Evolutionary conservation across 2,113 vertebrate genomes (phyloP).

Genomic region (Etia nguti): DNA sequence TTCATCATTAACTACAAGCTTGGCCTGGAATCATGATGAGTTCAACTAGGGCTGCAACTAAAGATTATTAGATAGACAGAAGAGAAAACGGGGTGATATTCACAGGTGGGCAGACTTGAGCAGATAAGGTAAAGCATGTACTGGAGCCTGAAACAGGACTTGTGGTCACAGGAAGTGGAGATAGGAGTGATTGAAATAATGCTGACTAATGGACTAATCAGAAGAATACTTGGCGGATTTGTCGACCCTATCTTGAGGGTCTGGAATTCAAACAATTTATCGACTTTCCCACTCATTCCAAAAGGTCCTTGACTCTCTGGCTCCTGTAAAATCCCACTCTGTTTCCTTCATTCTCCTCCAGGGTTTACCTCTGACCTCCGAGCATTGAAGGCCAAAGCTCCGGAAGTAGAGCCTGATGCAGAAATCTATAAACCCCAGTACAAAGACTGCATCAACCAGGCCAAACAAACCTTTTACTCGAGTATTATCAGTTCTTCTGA

Average conservation of each 20-base stretch:
- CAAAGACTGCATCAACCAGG: neutral
- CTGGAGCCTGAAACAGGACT: neutral
- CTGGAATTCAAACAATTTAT: too few species aligned
- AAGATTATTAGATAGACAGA: too few species aligned
- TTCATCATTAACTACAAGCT: neutral
- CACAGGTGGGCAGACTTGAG: neutral
- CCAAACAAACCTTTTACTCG: neutral
- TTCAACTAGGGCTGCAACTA: too few species aligned
- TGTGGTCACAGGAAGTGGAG: neutral
- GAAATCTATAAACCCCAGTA: neutral
- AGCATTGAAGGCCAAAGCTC: neutral
- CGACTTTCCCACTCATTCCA: neutral
- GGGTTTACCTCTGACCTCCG: neutral
- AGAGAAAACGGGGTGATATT: neutral
- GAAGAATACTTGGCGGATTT: neutral
- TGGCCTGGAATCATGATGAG: neutral
- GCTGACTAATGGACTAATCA: neutral
- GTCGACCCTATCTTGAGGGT: neutral
- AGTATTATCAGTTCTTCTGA: neutral
- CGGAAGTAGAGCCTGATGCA: neutral
- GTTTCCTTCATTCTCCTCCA: neutral
- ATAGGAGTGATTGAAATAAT: neutral
- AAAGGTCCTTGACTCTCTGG: neutral
- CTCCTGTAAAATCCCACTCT: neutral
- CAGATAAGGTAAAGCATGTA: neutral